phyloP scores from a whole-genome alignment of 1,140 invertebrate species.

The Drosophila takahashii region DNA sequence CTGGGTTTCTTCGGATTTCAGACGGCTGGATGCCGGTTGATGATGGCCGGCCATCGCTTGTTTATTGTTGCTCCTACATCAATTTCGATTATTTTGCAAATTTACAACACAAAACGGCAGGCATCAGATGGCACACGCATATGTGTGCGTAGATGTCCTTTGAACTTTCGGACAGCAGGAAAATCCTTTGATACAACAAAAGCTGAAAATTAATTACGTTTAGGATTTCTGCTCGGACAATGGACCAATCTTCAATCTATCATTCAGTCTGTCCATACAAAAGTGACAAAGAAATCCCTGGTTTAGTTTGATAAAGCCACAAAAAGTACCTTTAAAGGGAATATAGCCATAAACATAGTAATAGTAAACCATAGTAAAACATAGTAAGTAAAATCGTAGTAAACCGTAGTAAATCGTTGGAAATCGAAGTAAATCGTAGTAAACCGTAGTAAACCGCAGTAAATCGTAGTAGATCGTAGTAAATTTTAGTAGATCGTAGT shows the following conservation, averaged over 20 bases:
- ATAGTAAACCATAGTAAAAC: too few species aligned
- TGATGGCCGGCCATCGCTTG: conserved; percentile 24
- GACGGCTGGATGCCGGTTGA: conserved; percentile 30
- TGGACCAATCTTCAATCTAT: conserved; percentile 2
- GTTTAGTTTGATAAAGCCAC: neutral
- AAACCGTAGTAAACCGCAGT: too few species aligned
- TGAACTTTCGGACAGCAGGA: conserved; percentile 43
- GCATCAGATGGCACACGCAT: conserved; percentile 18
- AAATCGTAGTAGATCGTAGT: too few species aligned
- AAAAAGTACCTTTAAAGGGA: neutral
- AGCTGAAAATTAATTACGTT: conserved; percentile 67
- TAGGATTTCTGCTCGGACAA: conserved; percentile 32
- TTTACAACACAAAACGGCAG: conserved; percentile 47
- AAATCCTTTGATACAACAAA: conserved; percentile 44
- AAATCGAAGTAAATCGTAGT: too few species aligned
- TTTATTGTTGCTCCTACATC: conserved; percentile 55
- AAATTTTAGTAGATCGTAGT: too few species aligned
- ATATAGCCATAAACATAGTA: too few species aligned
- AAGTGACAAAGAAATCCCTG: conserved; percentile 3
- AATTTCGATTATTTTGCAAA: conserved; percentile 65
- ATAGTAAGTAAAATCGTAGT: too few species aligned
- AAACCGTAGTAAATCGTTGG: too few species aligned
- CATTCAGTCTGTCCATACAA: neutral
- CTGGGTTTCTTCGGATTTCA: conserved; percentile 53
- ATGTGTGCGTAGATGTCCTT: conserved; percentile 37